A percentile compares a stretch with the other conserved stretches of the same genome.
Evolutionary conservation across 2,888 invertebrate genomes (phyloP).

Genomic region (Phasia obesa): DNA sequence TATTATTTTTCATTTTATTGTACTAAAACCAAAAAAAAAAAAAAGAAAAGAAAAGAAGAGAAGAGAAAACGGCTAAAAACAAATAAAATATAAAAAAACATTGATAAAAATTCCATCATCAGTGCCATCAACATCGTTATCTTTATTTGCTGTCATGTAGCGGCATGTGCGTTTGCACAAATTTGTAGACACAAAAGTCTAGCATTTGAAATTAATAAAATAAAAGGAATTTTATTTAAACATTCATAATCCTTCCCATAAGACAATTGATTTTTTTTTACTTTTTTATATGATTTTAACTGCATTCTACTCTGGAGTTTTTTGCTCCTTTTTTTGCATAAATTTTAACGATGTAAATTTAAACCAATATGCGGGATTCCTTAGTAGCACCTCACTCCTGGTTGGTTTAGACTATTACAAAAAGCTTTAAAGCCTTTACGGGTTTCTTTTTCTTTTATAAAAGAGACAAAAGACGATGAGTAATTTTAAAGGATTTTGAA

Average conservation of each 20-base stretch:
- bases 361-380: slow-evolving; percentile 74
- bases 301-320: not conserved
- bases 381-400: not conserved
- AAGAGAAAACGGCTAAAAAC: not conserved
- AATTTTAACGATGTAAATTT: slow-evolving; percentile 69
- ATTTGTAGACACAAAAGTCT: slow-evolving; percentile 26
- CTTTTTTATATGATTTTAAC: slow-evolving; percentile 25
- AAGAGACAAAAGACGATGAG: not conserved
- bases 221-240: slow-evolving; percentile 52
- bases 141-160: not conserved
- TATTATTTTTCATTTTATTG: slow-evolving; percentile 22
- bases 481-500: slow-evolving; percentile 25
- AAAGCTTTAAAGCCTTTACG: not conserved
- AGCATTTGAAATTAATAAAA: slow-evolving; percentile 22
- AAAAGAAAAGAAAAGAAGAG: too few relatives aligned
- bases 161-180: slow-evolving; percentile 6
- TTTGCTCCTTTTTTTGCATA: slow-evolving; percentile 1
- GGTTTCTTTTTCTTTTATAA: not conserved
- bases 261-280: slow-evolving; percentile 58
- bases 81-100: slow-evolving; percentile 13
- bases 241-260: slow-evolving; percentile 61
- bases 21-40: slow-evolving; percentile 1
- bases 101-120: slow-evolving; percentile 43
- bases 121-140: not conserved
- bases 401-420: not conserved